phyloP scores from a whole-genome alignment of 92 coral and sea anemone genomes.

The Parazoanthus darwini region DNA sequence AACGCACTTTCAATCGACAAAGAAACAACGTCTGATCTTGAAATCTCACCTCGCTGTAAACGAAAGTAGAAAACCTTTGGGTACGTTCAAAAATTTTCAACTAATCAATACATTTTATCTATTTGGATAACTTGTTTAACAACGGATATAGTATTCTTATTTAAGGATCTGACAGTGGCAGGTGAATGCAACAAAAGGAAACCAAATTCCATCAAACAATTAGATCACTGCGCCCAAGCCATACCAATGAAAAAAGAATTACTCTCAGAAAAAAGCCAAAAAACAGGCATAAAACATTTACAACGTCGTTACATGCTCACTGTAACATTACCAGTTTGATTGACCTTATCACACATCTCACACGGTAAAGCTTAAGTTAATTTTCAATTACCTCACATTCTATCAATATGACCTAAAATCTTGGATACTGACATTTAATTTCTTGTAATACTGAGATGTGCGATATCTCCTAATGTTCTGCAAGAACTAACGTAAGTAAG shows the following conservation, averaged over 20 bases:
- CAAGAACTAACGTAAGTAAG: not conserved
- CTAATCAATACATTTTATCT: too few species aligned
- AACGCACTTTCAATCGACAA: slow-evolving; percentile 95
- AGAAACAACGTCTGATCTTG: slow-evolving; percentile 80
- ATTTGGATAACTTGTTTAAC: too few species aligned
- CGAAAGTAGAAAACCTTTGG: not conserved
- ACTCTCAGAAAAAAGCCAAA: too few species aligned
- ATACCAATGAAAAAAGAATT: too few species aligned
- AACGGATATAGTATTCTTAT: too few species aligned
- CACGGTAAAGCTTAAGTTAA: not conserved
- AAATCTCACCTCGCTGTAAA: slow-evolving; percentile 73
- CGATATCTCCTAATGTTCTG: not conserved
- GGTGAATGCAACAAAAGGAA: too few species aligned
- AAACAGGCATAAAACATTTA: too few species aligned
- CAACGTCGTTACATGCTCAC: not conserved
- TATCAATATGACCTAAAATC: not conserved
- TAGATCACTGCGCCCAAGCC: too few species aligned
- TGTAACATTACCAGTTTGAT: not conserved
- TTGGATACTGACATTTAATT: too few species aligned
- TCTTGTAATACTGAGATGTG: not conserved
- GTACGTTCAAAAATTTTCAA: not conserved
- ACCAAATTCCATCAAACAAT: too few species aligned
- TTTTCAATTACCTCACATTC: not conserved
- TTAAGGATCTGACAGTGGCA: too few species aligned
- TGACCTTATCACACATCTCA: not conserved